phyloP scores from a whole-genome alignment of 2,113 vertebrate species.

The Pachypanchax playfairii region DNA sequence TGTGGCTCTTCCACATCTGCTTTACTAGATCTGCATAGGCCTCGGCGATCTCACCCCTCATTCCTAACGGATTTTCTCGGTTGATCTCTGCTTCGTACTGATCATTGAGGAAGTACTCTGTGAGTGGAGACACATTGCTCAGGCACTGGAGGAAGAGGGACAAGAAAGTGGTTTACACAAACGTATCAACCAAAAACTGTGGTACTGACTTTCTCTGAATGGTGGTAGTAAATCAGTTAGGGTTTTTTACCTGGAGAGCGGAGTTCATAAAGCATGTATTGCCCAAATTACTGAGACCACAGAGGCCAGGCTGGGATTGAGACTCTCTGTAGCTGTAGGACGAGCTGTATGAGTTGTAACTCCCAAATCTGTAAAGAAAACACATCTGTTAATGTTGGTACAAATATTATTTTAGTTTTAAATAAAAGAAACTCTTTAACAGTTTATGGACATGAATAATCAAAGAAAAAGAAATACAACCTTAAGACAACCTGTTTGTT shows the following conservation, averaged over 20 bases:
- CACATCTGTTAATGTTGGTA: constrained; percentile 14
- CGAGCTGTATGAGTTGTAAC: constrained; percentile 87
- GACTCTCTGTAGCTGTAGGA: constrained; percentile 92
- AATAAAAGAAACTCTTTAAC: not conserved
- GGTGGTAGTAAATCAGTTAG: not conserved
- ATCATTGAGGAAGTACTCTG: constrained; percentile 93
- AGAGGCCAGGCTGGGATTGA: constrained; percentile 89
- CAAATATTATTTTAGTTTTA: not conserved
- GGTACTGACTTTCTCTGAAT: not conserved
- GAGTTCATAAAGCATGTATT: constrained; percentile 99
- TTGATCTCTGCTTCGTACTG: constrained; percentile 95
- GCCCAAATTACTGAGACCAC: constrained; percentile 95
- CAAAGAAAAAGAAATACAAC: not conserved
- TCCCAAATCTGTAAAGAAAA: constrained; percentile 79
- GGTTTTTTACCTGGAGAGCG: constrained; percentile 87
- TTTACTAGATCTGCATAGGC: constrained; percentile 95
- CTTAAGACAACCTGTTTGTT: no score
- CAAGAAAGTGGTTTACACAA: not conserved
- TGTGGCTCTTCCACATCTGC: constrained; percentile 95
- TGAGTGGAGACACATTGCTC: constrained; percentile 92
- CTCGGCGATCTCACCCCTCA: constrained; percentile 97
- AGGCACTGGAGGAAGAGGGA: constrained; percentile 83
- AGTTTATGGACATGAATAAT: no score
- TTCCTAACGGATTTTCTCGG: constrained; percentile 93
- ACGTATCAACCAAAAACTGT: not conserved